These are phyloP conservation scores for Petromus typicus DNA, from an alignment of 2,113 vertebrate species.

Conservation along the genomic window DNA sequence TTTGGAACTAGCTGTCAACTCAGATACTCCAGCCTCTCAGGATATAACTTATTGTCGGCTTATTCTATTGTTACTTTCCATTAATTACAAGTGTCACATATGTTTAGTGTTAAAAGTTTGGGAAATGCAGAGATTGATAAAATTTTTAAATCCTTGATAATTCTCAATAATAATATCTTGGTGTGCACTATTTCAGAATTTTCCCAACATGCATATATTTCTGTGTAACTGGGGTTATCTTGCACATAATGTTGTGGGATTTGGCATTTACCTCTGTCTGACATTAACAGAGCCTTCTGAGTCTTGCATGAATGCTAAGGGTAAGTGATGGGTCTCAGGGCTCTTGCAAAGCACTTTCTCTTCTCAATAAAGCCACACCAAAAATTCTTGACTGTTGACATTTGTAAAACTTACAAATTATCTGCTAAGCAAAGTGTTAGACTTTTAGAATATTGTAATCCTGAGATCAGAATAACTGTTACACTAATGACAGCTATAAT, in stretches of 20 bases:
- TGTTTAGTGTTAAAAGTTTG: neutral
- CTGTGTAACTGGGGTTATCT: constrained; percentile 1
- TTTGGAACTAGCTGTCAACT: constrained; percentile 18
- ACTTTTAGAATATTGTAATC: constrained; percentile 55
- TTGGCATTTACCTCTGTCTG: neutral
- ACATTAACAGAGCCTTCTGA: neutral
- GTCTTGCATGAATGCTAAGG: constrained; percentile 23
- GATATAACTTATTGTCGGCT: neutral
- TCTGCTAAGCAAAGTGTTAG: constrained; percentile 65
- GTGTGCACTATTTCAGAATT: constrained; percentile 1
- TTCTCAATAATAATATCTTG: constrained; percentile 10
- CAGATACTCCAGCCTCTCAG: constrained; percentile 17
- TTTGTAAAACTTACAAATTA: constrained; percentile 73
- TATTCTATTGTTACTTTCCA: constrained; percentile 20
- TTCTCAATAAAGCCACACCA: constrained; percentile 61
- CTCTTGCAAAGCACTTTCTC: constrained; percentile 51
- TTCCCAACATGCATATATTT: constrained; percentile 22
- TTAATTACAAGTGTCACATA: constrained; percentile 9
- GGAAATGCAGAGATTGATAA: constrained; percentile 21
- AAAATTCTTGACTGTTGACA: constrained; percentile 57
- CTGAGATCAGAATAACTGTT: constrained; percentile 60
- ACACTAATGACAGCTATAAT: constrained; percentile 53
- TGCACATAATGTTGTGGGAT: neutral
- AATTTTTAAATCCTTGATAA: constrained; percentile 31
- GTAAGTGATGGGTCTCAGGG: neutral